Percentiles rank a stretch among this genome's conserved stretches.
These are phyloP conservation scores for Artibeus lituratus DNA, from an alignment of 2,797 vertebrate genomes.

Conservation along the genomic window DNA sequence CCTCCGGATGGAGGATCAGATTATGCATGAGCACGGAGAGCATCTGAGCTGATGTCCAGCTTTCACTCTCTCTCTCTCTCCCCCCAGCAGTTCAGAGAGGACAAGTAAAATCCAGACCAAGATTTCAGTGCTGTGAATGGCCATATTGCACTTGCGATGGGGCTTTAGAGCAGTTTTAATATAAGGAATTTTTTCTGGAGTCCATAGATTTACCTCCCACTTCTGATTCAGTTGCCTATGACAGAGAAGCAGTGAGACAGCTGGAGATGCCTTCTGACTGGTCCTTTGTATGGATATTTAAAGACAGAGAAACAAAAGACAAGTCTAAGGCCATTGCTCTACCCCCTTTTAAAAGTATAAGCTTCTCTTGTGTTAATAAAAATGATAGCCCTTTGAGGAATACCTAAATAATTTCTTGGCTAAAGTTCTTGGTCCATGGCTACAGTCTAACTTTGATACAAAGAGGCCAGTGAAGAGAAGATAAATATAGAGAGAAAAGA, in stretches of 20 bases:
- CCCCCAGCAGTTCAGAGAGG: not conserved
- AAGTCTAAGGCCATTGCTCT: not conserved
- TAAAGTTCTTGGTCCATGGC: not conserved
- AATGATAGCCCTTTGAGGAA: not conserved
- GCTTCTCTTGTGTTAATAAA: not conserved
- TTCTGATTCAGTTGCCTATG: conserved; percentile 41
- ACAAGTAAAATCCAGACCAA: conserved; percentile 8
- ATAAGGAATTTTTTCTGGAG: conserved; percentile 71
- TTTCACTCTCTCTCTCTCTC: too few relatives aligned
- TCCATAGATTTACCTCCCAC: conserved; percentile 60
- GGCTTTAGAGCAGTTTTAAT: conserved; percentile 67
- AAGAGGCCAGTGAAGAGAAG: conserved; percentile 53
- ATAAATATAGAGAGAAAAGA: conserved; percentile 71
- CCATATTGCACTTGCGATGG: conserved; percentile 74
- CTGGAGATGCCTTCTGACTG: not conserved
- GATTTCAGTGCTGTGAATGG: not conserved
- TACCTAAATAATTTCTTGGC: conserved; percentile 8
- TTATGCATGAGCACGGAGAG: not conserved
- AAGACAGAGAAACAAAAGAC: not conserved
- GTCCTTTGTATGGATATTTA: not conserved
- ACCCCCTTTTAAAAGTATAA: not conserved
- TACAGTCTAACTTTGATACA: conserved; percentile 50
- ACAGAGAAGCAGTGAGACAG: not conserved
- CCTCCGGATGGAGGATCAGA: not conserved
- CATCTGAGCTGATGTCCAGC: not conserved